A percentile compares a stretch with the other conserved stretches of the same genome.
Conservation (phyloP, 2,113 vertebrate species). For the Sinocyclocheilus anshuiensis region DNA sequence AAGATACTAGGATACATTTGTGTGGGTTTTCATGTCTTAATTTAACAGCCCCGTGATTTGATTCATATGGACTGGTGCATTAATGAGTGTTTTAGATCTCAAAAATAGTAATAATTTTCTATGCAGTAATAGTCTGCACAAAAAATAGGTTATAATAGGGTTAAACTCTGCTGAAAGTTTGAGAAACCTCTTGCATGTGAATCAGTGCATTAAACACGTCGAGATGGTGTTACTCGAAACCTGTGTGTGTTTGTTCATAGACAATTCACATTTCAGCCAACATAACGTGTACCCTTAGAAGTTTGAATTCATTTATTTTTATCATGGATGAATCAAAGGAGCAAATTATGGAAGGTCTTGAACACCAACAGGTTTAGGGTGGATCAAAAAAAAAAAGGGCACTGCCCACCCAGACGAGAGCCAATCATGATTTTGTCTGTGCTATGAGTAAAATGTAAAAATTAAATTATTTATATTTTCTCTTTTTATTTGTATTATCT, state of each 20-base stretch:
- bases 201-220: conserved; percentile 40
- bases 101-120: background rate
- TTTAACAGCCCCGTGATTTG: conserved; percentile 46
- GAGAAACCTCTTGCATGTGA: conserved; percentile 33
- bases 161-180: background rate
- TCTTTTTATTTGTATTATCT: too few species aligned
- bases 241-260: conserved; percentile 5
- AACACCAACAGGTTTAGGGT: background rate
- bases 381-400: background rate
- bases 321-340: background rate
- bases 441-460: too few species aligned
- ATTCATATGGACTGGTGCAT: background rate
- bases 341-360: background rate
- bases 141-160: background rate
- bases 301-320: background rate
- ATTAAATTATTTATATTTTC: too few species aligned
- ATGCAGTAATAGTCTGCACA: conserved; percentile 12
- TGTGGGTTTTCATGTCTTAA: conserved; percentile 47
- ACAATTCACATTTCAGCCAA: background rate
- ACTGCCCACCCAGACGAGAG: too few species aligned
- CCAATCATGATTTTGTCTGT: too few species aligned
- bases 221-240: background rate
- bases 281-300: background rate
- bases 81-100: conserved; percentile 15
- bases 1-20: conserved; percentile 1